A percentile compares a stretch with the other conserved stretches of the same genome.
Conservation (phyloP, 1,140 invertebrate genomes). For the Wiebesia pumilae region DNA sequence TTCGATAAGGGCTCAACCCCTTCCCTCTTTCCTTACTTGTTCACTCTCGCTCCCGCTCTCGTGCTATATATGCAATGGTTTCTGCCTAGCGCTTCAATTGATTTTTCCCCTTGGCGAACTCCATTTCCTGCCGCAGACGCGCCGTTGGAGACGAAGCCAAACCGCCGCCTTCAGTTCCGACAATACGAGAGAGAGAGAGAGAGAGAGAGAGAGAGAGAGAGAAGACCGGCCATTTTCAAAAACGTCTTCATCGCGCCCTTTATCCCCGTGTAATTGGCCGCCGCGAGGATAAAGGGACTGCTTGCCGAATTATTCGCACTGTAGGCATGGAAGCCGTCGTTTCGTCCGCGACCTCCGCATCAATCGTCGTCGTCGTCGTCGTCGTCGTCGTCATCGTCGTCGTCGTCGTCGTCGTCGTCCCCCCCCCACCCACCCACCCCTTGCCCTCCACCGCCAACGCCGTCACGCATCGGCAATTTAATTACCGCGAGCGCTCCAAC, state of each 20-base stretch:
- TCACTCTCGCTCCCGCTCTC: not conserved
- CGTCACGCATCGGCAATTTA: not conserved
- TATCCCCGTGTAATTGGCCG: conserved; percentile 24
- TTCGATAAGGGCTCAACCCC: conserved; percentile 56
- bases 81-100: conserved; percentile 50
- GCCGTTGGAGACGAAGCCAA: conserved; percentile 53
- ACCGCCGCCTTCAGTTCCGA: not conserved
- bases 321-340: not conserved
- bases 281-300: not conserved
- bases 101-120: conserved; percentile 54
- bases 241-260: conserved; percentile 33
- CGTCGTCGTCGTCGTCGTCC: no score
- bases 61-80: conserved; percentile 8
- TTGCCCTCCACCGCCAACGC: not conserved
- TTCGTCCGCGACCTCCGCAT: not conserved
- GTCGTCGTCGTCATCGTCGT: no score
- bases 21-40: conserved; percentile 11
- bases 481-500: not conserved
- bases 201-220: not conserved
- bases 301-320: conserved; percentile 1
- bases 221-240: conserved; percentile 13
- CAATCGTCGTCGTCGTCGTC: no score
- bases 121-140: conserved; percentile 57
- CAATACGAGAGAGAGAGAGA: conserved; percentile 18
- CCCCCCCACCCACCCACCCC: not conserved